These are phyloP conservation scores for Labrus mixtus DNA, from an alignment of 2,113 vertebrate genomes.

Conservation along the genomic window DNA sequence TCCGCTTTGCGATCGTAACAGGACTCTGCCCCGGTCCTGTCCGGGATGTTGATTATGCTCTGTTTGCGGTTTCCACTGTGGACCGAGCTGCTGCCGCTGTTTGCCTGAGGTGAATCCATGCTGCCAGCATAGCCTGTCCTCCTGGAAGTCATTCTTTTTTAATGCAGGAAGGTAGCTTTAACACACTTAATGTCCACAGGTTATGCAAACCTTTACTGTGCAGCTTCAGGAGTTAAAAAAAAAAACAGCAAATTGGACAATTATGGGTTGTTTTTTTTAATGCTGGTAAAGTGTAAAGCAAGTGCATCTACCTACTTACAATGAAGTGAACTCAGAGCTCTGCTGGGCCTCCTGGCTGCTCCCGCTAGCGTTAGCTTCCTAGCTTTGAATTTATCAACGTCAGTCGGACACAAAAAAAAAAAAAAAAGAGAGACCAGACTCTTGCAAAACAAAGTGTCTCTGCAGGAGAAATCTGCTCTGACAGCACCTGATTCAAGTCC, in stretches of 20 bases:
- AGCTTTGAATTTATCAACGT: background rate
- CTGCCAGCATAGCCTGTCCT: slow-evolving; percentile 68
- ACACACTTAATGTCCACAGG: slow-evolving; percentile 7
- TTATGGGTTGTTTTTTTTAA: too few relatives aligned
- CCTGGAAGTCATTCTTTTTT: slow-evolving; percentile 69
- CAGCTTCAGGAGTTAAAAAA: background rate
- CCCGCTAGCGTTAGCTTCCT: slow-evolving; percentile 46
- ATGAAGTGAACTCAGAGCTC: slow-evolving; percentile 6
- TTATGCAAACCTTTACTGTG: background rate
- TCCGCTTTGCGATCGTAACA: slow-evolving; percentile 77
- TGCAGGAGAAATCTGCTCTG: background rate
- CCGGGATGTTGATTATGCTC: slow-evolving; percentile 69
- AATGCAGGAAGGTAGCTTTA: slow-evolving; percentile 11
- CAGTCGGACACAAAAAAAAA: too few relatives aligned
- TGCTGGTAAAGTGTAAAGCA: too few relatives aligned
- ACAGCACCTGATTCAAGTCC: background rate
- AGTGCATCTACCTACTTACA: too few relatives aligned
- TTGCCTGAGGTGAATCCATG: slow-evolving; percentile 68
- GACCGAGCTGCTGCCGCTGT: slow-evolving; percentile 43
- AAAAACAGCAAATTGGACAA: fast-evolving
- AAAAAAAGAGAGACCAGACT: background rate
- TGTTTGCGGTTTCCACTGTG: slow-evolving; percentile 77
- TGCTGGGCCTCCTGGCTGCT: slow-evolving; percentile 56
- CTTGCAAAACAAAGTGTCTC: background rate
- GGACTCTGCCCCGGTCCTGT: slow-evolving; percentile 60